phyloP scores from a whole-genome alignment of 2,888 invertebrate species.

The Amiota mariae region DNA sequence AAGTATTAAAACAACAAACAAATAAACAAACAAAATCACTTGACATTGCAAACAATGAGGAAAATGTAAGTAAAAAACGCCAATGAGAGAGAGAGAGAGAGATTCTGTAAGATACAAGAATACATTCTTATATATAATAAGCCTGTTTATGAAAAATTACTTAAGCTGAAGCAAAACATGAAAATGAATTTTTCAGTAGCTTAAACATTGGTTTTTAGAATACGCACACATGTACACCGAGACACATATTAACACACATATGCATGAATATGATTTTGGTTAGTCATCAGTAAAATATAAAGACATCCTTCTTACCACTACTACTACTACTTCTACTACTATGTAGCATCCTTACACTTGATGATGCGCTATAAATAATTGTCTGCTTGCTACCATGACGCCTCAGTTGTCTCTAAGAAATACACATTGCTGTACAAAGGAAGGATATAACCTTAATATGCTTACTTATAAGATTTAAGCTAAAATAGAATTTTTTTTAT shows the following conservation, averaged over 20 bases:
- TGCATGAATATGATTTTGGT: no score
- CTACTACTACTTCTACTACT: no score
- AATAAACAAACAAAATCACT: background rate
- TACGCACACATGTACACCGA: constrained; percentile 21
- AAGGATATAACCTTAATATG: no score
- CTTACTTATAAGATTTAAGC: no score
- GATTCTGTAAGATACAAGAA: constrained; percentile 5
- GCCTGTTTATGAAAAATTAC: constrained; percentile 62
- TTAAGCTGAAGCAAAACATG: constrained; percentile 59
- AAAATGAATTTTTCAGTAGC: constrained; percentile 65
- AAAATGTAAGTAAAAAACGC: background rate
- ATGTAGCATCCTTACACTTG: no score
- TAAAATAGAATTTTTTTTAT: no score
- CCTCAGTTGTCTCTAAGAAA: no score
- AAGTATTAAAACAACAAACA: background rate
- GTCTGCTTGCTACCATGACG: background rate
- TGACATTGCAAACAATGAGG: background rate
- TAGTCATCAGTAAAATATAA: no score
- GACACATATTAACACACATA: no score
- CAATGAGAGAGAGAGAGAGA: background rate
- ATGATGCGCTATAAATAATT: constrained; percentile 15
- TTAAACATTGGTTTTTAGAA: constrained; percentile 24
- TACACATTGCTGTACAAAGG: no score
- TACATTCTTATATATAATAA: constrained; percentile 35
- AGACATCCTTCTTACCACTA: no score